Evolutionary conservation across 2,888 invertebrate species (phyloP).

Genomic region (Achlya flavicornis): DNA sequence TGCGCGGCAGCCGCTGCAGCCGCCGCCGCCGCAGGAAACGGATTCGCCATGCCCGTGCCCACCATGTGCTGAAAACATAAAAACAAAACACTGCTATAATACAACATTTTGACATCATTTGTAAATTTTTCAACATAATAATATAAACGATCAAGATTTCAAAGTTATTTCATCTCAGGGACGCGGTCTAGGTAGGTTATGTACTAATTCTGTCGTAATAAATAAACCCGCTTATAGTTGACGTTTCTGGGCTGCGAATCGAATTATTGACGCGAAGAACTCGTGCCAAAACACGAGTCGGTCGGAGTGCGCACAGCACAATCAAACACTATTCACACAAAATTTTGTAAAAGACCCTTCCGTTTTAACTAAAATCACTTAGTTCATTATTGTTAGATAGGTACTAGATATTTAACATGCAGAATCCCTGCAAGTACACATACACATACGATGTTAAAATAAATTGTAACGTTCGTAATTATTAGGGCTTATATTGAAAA

Average conservation of each 20-base stretch:
- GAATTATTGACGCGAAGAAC: constrained; percentile 73
- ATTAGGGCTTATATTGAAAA: no score
- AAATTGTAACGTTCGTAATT: no score
- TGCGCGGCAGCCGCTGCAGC: constrained; percentile 86
- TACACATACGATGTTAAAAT: no score
- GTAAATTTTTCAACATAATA: background rate
- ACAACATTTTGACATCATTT: background rate
- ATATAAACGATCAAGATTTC: constrained; percentile 40
- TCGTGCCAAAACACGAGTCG: constrained; percentile 67
- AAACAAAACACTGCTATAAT: no score
- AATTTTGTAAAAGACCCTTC: background rate
- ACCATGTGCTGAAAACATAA: constrained; percentile 93
- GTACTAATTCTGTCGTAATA: constrained; percentile 75
- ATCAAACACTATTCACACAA: constrained; percentile 16
- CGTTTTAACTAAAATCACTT: no score
- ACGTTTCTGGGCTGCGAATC: constrained; percentile 78
- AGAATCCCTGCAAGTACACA: no score
- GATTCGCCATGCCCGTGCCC: constrained; percentile 93
- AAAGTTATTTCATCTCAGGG: constrained; percentile 56
- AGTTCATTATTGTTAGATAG: no score
- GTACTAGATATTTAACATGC: no score
- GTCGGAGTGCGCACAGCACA: constrained; percentile 29
- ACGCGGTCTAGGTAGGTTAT: constrained; percentile 56
- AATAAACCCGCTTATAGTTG: constrained; percentile 71
- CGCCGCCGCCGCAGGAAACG: constrained; percentile 87